Conservation (phyloP, 1,140 invertebrate species). For the Drosophila kepulauana region DNA sequence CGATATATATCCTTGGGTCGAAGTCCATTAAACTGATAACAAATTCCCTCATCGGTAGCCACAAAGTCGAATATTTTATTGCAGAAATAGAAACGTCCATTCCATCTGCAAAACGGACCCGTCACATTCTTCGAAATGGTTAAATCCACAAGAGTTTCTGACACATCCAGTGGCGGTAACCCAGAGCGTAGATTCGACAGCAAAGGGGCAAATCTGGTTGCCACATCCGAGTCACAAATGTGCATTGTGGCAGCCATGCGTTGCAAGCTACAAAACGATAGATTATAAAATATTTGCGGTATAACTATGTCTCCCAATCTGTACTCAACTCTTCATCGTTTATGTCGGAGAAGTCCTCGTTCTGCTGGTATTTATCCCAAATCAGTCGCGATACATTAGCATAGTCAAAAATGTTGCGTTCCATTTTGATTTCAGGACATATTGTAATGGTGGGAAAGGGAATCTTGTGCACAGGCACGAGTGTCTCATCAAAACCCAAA, state of each 20-base stretch:
- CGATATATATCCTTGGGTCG: slow-evolving; percentile 86
- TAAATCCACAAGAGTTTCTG: slow-evolving; percentile 68
- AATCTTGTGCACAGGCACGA: slow-evolving; percentile 87
- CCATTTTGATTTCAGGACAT: slow-evolving; percentile 88
- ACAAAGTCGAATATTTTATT: slow-evolving; percentile 82
- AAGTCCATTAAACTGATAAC: slow-evolving; percentile 90
- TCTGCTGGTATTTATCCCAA: slow-evolving; percentile 55
- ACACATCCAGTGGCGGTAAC: slow-evolving; percentile 23
- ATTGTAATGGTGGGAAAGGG: slow-evolving; percentile 88
- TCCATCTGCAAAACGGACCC: slow-evolving; percentile 86
- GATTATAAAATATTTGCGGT: neutral
- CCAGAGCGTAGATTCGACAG: slow-evolving; percentile 42
- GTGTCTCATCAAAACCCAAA: slow-evolving; percentile 87
- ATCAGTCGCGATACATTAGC: slow-evolving; percentile 84
- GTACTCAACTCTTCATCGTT: slow-evolving; percentile 74
- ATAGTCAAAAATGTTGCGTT: slow-evolving; percentile 86
- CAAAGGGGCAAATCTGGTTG: slow-evolving; percentile 52
- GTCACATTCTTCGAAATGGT: slow-evolving; percentile 74
- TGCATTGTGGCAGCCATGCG: slow-evolving; percentile 73
- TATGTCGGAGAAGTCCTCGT: slow-evolving; percentile 42
- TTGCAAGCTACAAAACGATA: slow-evolving; percentile 42
- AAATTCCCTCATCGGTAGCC: slow-evolving; percentile 89
- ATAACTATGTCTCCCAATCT: neutral
- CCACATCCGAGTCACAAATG: slow-evolving; percentile 75
- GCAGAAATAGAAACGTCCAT: slow-evolving; percentile 84